Conservation (phyloP, 2,888 invertebrate species). For the Lysandra coridon region DNA sequence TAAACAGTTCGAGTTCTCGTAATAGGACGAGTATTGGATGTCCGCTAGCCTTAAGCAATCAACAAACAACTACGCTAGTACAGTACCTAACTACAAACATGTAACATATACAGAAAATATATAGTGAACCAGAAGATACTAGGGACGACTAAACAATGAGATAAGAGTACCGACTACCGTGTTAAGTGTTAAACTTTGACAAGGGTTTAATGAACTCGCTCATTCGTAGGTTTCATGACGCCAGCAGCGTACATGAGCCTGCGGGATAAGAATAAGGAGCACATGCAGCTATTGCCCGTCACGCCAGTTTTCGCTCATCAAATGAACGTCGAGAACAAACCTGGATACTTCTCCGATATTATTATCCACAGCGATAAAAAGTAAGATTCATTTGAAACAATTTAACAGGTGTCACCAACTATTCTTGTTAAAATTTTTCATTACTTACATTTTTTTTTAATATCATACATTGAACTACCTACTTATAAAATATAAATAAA, state of each 20-base stretch:
- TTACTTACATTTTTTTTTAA: too few relatives aligned
- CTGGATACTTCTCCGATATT: slow-evolving; percentile 82
- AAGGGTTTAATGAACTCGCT: slow-evolving; percentile 29
- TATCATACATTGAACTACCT: neutral
- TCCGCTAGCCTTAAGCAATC: neutral
- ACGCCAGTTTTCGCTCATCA: slow-evolving; percentile 81
- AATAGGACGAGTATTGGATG: slow-evolving; percentile 1
- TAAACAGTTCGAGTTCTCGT: neutral
- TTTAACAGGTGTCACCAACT: neutral
- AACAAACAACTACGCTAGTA: neutral
- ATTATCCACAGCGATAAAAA: slow-evolving; percentile 81
- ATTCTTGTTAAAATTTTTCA: too few relatives aligned
- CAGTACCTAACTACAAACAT: neutral
- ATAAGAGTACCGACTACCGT: slow-evolving; percentile 15
- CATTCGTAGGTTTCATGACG: slow-evolving; percentile 79
- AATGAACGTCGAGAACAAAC: slow-evolving; percentile 73
- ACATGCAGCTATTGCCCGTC: slow-evolving; percentile 77
- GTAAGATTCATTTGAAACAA: slow-evolving; percentile 55
- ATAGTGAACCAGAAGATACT: neutral
- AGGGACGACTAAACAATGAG: neutral
- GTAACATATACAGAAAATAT: neutral
- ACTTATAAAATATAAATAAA: neutral
- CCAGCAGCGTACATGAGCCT: slow-evolving; percentile 77
- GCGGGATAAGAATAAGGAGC: slow-evolving; percentile 58
- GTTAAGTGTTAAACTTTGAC: neutral